phyloP scores from a whole-genome alignment of 2,797 vertebrate species.

The Petrocephalus schoutedeni region DNA sequence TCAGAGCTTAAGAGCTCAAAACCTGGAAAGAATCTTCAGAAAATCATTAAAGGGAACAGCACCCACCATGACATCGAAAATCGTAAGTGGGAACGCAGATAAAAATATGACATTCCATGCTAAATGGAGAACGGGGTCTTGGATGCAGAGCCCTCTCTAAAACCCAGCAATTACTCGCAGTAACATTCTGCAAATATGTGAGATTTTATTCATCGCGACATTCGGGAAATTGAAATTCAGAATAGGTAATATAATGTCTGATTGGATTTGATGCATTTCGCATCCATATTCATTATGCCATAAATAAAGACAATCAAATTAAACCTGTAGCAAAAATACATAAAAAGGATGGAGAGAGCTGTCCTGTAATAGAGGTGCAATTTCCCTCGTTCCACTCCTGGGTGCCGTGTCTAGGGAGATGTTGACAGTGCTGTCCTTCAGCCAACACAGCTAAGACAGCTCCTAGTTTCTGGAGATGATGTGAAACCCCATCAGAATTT shows the following conservation, averaged over 20 bases:
- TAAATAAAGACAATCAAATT: background rate
- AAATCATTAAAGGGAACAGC: background rate
- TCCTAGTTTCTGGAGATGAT: background rate
- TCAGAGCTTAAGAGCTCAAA: background rate
- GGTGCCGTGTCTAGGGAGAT: background rate
- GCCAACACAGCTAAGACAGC: background rate
- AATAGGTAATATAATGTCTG: slow-evolving; percentile 2
- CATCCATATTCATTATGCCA: background rate
- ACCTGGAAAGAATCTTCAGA: background rate
- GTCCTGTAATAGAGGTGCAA: background rate
- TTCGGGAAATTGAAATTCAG: slow-evolving; percentile 8
- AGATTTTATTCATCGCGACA: background rate
- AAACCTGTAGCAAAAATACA: background rate
- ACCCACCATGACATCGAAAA: background rate
- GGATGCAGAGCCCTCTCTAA: background rate
- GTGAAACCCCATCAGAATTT: background rate
- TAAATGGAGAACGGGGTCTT: background rate
- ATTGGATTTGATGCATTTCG: background rate
- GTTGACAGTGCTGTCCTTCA: background rate
- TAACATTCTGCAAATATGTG: background rate
- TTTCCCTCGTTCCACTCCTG: background rate
- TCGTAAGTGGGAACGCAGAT: background rate
- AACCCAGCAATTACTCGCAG: background rate
- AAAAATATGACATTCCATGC: background rate
- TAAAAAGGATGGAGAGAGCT: background rate